Evolutionary conservation across 1,140 invertebrate genomes (phyloP).

Genomic region (Drosophila aff.): DNA sequence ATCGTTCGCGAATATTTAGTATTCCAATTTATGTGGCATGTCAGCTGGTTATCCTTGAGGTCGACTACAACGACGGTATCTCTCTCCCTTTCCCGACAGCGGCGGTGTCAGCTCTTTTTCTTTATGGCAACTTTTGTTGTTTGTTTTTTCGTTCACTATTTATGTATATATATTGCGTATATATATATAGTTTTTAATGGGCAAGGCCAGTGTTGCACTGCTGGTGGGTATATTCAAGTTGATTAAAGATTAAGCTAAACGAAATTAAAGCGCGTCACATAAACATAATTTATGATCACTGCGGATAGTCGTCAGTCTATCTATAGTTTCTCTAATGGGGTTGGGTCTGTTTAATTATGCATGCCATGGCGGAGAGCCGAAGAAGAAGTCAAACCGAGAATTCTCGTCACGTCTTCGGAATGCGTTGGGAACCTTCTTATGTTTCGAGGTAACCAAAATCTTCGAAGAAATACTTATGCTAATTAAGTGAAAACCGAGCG

Average conservation of each 20-base stretch:
- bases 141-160: constrained; percentile 39
- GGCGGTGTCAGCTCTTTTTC: constrained; percentile 44
- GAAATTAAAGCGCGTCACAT: constrained; percentile 46
- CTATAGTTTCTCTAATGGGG: constrained; percentile 58
- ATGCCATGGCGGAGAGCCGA: constrained; percentile 53
- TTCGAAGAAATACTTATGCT: constrained; percentile 66
- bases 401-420: constrained; percentile 67
- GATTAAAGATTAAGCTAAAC: constrained; percentile 31
- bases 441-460: constrained; percentile 54
- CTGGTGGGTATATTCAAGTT: constrained; percentile 44
- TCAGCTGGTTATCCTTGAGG: constrained; percentile 81
- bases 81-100: constrained; percentile 51
- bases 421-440: constrained; percentile 56
- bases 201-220: constrained; percentile 75
- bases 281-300: constrained; percentile 51
- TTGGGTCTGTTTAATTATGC: constrained; percentile 68
- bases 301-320: constrained; percentile 30
- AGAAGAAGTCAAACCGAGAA: constrained; percentile 36
- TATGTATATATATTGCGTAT: constrained; percentile 20
- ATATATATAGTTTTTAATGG: constrained; percentile 50
- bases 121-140: constrained; percentile 72
- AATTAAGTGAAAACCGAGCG: constrained; percentile 56
- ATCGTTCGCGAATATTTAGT: constrained; percentile 57
- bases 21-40: constrained; percentile 83
- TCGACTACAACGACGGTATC: constrained; percentile 38